These are phyloP conservation scores for Sipha maydis DNA, from an alignment of 2,888 invertebrate genomes.

Conservation along the genomic window DNA sequence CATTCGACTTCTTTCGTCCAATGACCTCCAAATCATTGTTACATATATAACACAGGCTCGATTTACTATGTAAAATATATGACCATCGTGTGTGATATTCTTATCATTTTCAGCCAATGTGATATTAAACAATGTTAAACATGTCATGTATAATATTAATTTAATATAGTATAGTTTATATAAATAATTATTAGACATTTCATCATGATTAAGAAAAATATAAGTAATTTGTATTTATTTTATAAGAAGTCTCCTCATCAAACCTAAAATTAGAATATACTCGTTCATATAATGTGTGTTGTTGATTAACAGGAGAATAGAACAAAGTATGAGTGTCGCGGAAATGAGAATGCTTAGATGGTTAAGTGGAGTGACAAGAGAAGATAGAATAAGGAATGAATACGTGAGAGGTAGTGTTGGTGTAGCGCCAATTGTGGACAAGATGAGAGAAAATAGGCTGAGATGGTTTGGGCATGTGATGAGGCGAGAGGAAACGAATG, in stretches of 20 bases:
- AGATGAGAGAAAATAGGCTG: too few relatives aligned
- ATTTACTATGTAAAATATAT: constrained; percentile 31
- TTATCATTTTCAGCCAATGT: constrained; percentile 9
- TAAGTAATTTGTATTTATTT: neutral
- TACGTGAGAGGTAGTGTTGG: too few relatives aligned
- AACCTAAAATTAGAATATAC: neutral
- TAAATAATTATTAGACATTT: neutral
- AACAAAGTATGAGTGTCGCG: too few relatives aligned
- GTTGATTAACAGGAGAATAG: too few relatives aligned
- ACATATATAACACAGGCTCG: constrained; percentile 9
- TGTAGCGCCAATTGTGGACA: too few relatives aligned
- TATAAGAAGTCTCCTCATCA: neutral
- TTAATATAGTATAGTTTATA: neutral
- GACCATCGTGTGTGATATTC: neutral
- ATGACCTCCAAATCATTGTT: constrained; percentile 56
- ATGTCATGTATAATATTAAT: too few relatives aligned
- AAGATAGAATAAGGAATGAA: too few relatives aligned
- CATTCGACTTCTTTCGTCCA: constrained; percentile 59
- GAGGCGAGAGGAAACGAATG: too few relatives aligned
- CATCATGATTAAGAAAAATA: neutral
- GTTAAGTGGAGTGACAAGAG: too few relatives aligned
- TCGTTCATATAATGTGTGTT: neutral
- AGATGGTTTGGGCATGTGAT: too few relatives aligned
- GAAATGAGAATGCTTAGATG: too few relatives aligned
- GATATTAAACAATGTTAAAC: neutral